A percentile compares a stretch with the other conserved stretches of the same genome.
Conservation (phyloP, 2,113 vertebrate genomes). For the Myotis lucifugus region DNA sequence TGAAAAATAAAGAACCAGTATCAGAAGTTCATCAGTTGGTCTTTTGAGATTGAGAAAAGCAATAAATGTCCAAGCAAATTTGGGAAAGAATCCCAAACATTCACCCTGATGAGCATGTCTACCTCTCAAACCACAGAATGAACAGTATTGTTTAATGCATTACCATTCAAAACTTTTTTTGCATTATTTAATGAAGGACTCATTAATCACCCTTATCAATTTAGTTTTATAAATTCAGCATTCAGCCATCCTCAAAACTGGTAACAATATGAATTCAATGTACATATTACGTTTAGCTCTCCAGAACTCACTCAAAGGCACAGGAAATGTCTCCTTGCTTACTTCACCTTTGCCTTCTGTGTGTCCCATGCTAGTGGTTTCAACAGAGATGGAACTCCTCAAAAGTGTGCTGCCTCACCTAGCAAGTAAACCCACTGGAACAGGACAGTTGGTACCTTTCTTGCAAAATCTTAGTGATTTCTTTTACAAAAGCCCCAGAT, state of each 20-base stretch:
- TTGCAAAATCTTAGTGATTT: slow-evolving; percentile 9
- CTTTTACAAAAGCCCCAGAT: not conserved
- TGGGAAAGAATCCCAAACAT: slow-evolving; percentile 53
- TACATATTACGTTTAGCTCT: not conserved
- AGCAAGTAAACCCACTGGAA: not conserved
- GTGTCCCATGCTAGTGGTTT: not conserved
- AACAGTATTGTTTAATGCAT: not conserved
- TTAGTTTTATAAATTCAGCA: slow-evolving; percentile 32
- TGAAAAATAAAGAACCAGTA: slow-evolving; percentile 61
- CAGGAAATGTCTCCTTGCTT: not conserved
- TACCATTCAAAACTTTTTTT: not conserved
- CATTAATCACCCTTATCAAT: slow-evolving; percentile 21
- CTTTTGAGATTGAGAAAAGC: slow-evolving; percentile 53
- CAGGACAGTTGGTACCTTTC: not conserved
- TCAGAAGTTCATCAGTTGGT: slow-evolving; percentile 66
- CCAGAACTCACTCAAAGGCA: not conserved
- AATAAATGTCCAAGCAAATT: slow-evolving; percentile 48
- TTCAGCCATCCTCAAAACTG: slow-evolving; percentile 15
- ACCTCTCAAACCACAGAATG: not conserved
- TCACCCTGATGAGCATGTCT: not conserved
- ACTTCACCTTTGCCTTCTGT: not conserved
- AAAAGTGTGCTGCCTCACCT: not conserved
- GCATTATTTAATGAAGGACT: not conserved
- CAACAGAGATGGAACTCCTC: not conserved
- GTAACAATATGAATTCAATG: not conserved